phyloP scores from a whole-genome alignment of 2,797 vertebrate genomes.

The Chelonia mydas region DNA sequence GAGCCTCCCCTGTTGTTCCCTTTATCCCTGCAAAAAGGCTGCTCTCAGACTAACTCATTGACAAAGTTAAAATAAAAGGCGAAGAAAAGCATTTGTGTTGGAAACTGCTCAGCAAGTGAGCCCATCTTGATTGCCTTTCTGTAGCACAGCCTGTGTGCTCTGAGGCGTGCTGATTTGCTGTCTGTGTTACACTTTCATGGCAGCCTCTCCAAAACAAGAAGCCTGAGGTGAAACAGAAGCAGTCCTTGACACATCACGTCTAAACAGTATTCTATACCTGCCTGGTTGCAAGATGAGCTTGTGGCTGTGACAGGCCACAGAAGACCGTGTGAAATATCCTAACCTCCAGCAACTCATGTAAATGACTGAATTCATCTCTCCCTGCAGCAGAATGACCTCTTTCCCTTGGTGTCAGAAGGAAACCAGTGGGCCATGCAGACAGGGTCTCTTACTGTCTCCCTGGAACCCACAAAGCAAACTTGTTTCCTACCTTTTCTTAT shows the following conservation, averaged over 20 bases:
- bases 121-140: not conserved
- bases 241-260: not conserved
- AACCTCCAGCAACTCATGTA: not conserved
- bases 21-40: not conserved
- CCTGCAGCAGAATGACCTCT: not conserved
- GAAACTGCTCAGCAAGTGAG: rapidly evolving
- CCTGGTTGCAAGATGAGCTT: not conserved
- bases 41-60: rapidly evolving
- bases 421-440: not conserved
- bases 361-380: not conserved
- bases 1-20: not conserved
- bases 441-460: not conserved
- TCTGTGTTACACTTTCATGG: not conserved
- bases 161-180: not conserved
- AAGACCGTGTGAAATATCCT: not conserved
- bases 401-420: not conserved
- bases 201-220: not conserved
- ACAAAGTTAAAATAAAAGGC: not conserved
- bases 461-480: not conserved
- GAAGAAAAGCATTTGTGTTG: not conserved
- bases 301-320: not conserved
- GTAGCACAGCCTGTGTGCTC: rapidly evolving
- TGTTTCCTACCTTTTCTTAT: not conserved
- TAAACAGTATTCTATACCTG: not conserved
- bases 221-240: not conserved